Percentiles rank a stretch among this genome's conserved stretches.
Evolutionary conservation across 2,113 vertebrate species (phyloP).

Genomic region (Rana temporaria): DNA sequence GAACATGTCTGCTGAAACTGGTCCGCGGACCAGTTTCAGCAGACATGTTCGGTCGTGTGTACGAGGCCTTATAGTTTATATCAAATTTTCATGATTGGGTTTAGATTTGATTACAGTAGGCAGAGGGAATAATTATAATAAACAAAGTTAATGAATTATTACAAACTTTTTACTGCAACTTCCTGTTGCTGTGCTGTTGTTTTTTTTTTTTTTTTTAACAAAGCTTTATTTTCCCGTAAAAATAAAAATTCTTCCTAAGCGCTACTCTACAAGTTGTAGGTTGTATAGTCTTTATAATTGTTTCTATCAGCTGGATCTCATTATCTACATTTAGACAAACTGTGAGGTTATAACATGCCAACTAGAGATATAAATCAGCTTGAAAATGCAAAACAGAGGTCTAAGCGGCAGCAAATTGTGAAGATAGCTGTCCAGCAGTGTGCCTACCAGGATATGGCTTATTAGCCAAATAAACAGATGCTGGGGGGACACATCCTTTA

Average conservation of each 20-base stretch:
- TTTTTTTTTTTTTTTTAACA: neutral
- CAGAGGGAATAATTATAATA: too few species aligned
- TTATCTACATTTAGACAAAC: slow-evolving; percentile 16
- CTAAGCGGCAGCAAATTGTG: neutral
- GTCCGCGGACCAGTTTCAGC: too few species aligned
- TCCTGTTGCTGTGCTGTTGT: neutral
- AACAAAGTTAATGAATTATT: too few species aligned
- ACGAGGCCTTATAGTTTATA: too few species aligned
- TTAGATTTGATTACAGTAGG: too few species aligned
- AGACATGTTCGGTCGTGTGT: too few species aligned
- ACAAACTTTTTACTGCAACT: neutral
- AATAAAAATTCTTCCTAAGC: neutral
- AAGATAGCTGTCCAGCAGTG: neutral
- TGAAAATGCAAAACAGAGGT: slow-evolving; percentile 22
- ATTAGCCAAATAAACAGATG: slow-evolving; percentile 52
- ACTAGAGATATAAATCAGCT: slow-evolving; percentile 39
- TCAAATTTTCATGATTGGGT: too few species aligned
- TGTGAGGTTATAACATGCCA: neutral
- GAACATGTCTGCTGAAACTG: too few species aligned
- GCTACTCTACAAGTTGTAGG: neutral
- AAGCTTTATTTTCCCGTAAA: neutral
- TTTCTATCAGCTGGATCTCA: neutral
- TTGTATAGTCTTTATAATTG: neutral
- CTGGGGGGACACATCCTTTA: slow-evolving; percentile 52
- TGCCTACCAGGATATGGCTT: slow-evolving; percentile 50